Percentiles rank a stretch among this genome's conserved stretches.
Evolutionary conservation across 2,113 vertebrate species (phyloP).

Genomic region (Nesogale talazaci): DNA sequence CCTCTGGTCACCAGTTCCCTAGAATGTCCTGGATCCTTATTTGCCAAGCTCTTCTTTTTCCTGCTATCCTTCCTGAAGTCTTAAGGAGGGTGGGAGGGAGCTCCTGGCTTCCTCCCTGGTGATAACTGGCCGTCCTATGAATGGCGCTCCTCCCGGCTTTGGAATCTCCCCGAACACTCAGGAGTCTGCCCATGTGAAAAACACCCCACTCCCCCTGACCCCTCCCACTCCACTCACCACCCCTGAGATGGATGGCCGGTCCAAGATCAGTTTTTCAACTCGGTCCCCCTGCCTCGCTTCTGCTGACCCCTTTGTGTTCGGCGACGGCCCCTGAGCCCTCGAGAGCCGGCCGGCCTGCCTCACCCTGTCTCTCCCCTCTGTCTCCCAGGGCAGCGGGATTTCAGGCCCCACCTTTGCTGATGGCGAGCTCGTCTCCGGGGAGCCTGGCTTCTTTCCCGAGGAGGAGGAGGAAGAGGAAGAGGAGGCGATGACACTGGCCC

Average conservation of each 20-base stretch:
- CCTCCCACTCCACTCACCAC: no score
- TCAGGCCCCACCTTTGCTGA: conserved; percentile 87
- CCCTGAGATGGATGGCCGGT: no score
- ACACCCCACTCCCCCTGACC: no score
- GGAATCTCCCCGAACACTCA: neutral
- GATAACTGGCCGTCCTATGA: neutral
- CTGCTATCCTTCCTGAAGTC: neutral
- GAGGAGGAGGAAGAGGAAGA: conserved; percentile 87
- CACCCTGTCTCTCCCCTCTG: conserved; percentile 3
- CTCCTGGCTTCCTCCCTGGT: no score
- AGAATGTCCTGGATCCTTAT: neutral
- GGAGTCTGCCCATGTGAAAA: neutral
- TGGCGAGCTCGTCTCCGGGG: conserved; percentile 87
- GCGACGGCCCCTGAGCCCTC: neutral
- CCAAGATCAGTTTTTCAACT: neutral
- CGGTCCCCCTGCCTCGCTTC: neutral
- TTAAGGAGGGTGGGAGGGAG: neutral
- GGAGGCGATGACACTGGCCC: conserved; percentile 88
- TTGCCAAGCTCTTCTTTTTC: neutral
- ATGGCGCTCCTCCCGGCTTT: neutral
- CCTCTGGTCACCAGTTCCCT: neutral
- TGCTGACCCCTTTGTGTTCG: neutral
- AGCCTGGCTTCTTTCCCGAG: conserved; percentile 87
- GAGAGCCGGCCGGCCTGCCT: neutral
- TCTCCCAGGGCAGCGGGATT: conserved; percentile 86